Base-by-base conservation (phyloP, 1,140 invertebrate genomes). In the Phthorimaea operculella region DNA sequence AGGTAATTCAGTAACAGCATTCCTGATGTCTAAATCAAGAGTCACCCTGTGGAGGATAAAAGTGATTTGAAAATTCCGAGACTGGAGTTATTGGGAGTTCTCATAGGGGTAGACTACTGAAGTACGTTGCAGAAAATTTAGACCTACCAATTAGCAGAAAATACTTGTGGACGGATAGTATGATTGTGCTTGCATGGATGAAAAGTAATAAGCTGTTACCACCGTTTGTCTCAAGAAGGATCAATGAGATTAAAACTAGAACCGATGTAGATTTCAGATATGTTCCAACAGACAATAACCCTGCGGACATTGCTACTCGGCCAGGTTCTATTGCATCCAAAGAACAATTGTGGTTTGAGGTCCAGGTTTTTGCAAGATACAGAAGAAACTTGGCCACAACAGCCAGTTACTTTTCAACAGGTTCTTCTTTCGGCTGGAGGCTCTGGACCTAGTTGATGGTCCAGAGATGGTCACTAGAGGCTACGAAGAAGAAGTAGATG, bases 91-190 rank as follows among this genome's bases (percentile, higher is more conserved):
- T 33, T 56, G 11, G 49, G 49, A 4, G 42, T 4, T 15, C 21
- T 51, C 4, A 56, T 56, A n/a, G 55, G 48, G 0, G 55, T 28
- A 56, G 49, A 49, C 49, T 56, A 11, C n/a, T 56, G 3, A 51
- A 33, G 16, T 56, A 56, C 33, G 14, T 56, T 1, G 34, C 15
- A 10, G 15, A 21, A 2, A 12, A 51, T n/a, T 4, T 51, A 8
- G 49, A 51, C 2, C n/a, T 56, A 16, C 9, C 14, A 15, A 33
- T 56, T 4, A 7, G 3, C 7, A 51, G 33, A 14, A 5, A 42
- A 12, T 51, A 44, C n/a, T 10, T 56, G 16, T 56, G 55, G 55
- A 44, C 49, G 12, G 55, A 56, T 28, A 56, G 55, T 33, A 45
- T 49, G 17, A 45, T 56, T 15, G 55, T 56, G 6, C n/a, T 56